These are phyloP conservation scores for Elephas maximus DNA, from an alignment of 2,113 vertebrate species.

Conservation along the genomic window DNA sequence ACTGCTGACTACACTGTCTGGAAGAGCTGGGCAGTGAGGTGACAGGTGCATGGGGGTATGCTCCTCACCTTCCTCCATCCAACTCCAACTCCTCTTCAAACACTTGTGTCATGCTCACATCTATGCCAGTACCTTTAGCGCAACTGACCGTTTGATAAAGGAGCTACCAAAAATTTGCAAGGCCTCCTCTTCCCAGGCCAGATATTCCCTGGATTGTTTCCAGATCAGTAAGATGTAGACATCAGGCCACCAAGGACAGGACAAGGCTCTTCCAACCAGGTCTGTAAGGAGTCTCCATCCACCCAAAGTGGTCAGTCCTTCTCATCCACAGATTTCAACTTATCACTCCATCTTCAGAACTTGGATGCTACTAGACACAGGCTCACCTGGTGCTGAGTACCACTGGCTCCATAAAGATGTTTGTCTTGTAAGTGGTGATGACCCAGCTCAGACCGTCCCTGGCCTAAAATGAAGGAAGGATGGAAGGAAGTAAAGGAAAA, in stretches of 20 bases:
- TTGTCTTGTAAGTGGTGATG: not conserved
- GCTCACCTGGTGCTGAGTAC: rapidly evolving
- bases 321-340: rapidly evolving
- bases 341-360: rapidly evolving
- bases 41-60: rapidly evolving
- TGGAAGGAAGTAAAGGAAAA: not conserved
- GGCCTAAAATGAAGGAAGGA: not conserved
- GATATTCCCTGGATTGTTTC: not conserved
- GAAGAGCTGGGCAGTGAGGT: rapidly evolving
- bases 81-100: rapidly evolving
- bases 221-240: not conserved
- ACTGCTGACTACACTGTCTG: rapidly evolving
- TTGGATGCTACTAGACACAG: rapidly evolving
- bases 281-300: rapidly evolving
- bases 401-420: rapidly evolving
- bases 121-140: not conserved
- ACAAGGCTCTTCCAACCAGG: rapidly evolving
- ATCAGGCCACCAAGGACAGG: not conserved
- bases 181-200: not conserved
- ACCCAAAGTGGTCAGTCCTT: rapidly evolving
- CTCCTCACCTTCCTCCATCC: rapidly evolving
- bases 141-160: not conserved
- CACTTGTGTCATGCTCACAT: no score
- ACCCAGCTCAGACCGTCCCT: not conserved
- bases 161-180: rapidly evolving